Base-by-base conservation (phyloP, 2,888 invertebrate species). In the Pheosia tremula region DNA sequence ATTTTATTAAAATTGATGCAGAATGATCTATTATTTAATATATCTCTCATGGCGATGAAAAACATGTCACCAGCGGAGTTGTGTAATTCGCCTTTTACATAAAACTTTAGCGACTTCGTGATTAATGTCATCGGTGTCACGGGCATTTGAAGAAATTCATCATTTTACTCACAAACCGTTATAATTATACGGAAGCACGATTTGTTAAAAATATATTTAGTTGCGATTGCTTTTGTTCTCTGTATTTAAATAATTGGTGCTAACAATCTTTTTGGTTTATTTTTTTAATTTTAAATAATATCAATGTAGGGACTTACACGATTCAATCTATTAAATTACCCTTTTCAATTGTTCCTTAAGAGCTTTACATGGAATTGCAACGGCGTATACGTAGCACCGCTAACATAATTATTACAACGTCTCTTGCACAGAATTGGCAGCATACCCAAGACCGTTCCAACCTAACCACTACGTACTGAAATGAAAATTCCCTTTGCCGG, bases 91-190 rank as follows among this genome's bases (percentile, higher is more conserved):
- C 37, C 53, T 37, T 53, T 53, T 37, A 53, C 37, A 37, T 3
- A 36, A 52, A 53, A 53, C 53, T 53, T 50, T 50, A 24, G 50
- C 50, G 53, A 53, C 53, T 53, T 37, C 5, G 37, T 53, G 53
- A 53, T 53, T 53, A 36, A 53, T 53, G 53, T 53, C 53, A 37
- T 10, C 5, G 52, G 52, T 53, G 53, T 37, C 53, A 38, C 53
- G 53, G 37, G 36, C 53, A 53, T 53, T 53, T 36, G 53, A 53
- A 53, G 37, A 53, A 53, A 37, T 53, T 53, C 53, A 53, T 53
- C 53, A 53, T 53, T 53, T 11, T 11, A 53, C 37, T 37, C 53
- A 53, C 37, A 37, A 53, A 53, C 53, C 11, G 53, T 53, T 37
- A 53, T 53, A 53, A 37, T 24, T 50, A 50, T 8, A 13, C 24